Percentiles rank a stretch among this genome's conserved stretches.
These are phyloP conservation scores for Acanthosepion esculentum DNA, from an alignment of 2,888 invertebrate genomes.

Conservation along the genomic window DNA sequence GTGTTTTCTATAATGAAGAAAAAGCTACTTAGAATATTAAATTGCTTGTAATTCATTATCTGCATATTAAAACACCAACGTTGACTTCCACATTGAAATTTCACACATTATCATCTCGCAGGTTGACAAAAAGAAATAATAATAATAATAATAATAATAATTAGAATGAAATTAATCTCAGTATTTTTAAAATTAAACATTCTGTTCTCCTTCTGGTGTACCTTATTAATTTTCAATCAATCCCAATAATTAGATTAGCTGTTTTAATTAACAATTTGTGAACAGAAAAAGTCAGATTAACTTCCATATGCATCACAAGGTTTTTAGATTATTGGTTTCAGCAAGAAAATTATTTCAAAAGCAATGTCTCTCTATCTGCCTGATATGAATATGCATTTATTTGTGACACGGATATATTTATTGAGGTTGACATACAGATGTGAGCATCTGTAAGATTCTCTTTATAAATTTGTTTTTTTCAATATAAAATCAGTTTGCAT, in stretches of 20 bases:
- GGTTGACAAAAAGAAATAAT: not conserved
- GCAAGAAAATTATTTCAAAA: too few species aligned
- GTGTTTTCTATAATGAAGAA: not conserved
- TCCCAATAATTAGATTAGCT: not conserved
- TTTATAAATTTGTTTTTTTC: too few species aligned
- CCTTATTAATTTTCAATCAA: not conserved
- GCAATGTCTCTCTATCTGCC: too few species aligned
- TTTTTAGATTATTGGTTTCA: too few species aligned
- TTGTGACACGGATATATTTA: too few species aligned
- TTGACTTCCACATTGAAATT: not conserved
- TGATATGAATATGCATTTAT: too few species aligned
- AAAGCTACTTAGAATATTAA: not conserved
- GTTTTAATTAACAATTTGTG: not conserved
- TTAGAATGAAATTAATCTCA: not conserved
- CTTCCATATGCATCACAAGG: not conserved
- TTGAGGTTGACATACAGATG: too few species aligned
- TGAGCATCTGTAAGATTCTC: too few species aligned
- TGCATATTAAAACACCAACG: not conserved
- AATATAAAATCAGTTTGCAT: too few species aligned
- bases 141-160: not conserved
- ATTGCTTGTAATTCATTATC: not conserved
- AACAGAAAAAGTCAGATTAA: not conserved
- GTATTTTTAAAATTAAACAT: not conserved
- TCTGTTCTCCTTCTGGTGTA: not conserved
- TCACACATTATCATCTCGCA: not conserved